Percentiles rank a stretch among this genome's conserved stretches.
phyloP scores from a whole-genome alignment of 2,113 vertebrate species.

The Climacteris rufus region DNA sequence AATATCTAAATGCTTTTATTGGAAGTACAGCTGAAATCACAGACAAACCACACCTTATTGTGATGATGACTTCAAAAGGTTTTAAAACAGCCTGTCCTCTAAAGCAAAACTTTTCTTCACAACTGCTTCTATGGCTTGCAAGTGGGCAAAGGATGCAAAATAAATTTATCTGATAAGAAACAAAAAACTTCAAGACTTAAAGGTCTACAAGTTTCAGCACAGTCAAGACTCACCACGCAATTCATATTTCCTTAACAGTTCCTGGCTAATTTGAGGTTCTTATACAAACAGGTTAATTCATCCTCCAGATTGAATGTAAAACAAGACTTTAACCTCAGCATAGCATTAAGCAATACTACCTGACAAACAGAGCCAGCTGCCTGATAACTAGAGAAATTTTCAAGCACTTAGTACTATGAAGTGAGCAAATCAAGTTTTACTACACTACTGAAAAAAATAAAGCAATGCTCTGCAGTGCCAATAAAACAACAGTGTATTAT shows the following conservation, averaged over 20 bases:
- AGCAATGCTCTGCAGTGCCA: not conserved
- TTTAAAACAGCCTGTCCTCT: not conserved
- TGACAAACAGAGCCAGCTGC: not conserved
- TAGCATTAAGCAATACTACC: not conserved
- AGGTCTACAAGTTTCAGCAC: not conserved
- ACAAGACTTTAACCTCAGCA: not conserved
- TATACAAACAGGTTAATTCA: not conserved
- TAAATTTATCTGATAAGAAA: not conserved
- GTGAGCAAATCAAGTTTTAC: conserved; percentile 6
- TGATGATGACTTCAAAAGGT: not conserved
- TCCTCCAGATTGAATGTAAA: not conserved
- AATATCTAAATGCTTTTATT: not conserved
- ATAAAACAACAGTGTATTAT: not conserved
- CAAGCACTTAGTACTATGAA: not conserved
- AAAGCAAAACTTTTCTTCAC: not conserved
- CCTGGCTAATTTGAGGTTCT: not conserved
- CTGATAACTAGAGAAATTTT: not conserved
- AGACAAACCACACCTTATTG: not conserved
- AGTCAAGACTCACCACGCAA: not conserved
- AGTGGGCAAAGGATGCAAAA: not conserved
- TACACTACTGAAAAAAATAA: not conserved
- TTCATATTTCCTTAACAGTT: not conserved
- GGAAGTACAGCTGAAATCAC: not conserved
- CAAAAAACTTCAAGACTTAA: not conserved
- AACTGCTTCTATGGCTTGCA: not conserved